Conservation (phyloP, 1,140 invertebrate species). For the Scaptodrosophila lebanonensis region DNA sequence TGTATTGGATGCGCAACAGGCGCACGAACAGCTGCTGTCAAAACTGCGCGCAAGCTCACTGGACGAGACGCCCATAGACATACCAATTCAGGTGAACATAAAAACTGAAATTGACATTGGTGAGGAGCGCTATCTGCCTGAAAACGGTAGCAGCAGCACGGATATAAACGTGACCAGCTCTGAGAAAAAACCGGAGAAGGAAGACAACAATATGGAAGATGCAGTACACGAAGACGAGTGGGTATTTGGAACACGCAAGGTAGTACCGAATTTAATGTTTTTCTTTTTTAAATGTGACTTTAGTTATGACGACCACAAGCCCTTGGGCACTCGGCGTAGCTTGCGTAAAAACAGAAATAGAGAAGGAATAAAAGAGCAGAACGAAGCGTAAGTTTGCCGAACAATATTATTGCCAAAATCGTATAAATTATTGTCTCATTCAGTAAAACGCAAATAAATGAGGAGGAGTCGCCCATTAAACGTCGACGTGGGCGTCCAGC, state of each 20-base stretch:
- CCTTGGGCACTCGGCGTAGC: slow-evolving; percentile 31
- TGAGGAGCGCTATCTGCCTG: too few relatives aligned
- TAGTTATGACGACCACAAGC: slow-evolving; percentile 10
- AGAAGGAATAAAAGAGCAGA: neutral
- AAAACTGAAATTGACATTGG: slow-evolving; percentile 38
- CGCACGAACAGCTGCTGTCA: slow-evolving; percentile 36
- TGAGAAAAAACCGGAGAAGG: too few relatives aligned
- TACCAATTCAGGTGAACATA: slow-evolving; percentile 23
- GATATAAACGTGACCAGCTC: too few relatives aligned
- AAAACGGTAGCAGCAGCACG: too few relatives aligned
- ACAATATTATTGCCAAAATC: neutral
- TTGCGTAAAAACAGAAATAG: slow-evolving; percentile 22
- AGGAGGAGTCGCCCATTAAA: slow-evolving; percentile 13
- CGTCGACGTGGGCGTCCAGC: slow-evolving; percentile 49
- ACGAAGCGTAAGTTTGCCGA: neutral
- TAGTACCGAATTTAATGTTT: too few relatives aligned
- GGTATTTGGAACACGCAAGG: neutral
- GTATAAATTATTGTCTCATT: neutral
- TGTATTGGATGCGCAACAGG: slow-evolving; percentile 40
- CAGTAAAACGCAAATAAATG: neutral
- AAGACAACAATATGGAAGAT: slow-evolving; percentile 25
- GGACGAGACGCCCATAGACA: slow-evolving; percentile 51
- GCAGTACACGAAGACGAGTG: slow-evolving; percentile 32
- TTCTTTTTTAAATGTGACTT: neutral
- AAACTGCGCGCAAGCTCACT: slow-evolving; percentile 36